phyloP scores from a whole-genome alignment of 2,113 vertebrate genomes.

The Numenius arquata region DNA sequence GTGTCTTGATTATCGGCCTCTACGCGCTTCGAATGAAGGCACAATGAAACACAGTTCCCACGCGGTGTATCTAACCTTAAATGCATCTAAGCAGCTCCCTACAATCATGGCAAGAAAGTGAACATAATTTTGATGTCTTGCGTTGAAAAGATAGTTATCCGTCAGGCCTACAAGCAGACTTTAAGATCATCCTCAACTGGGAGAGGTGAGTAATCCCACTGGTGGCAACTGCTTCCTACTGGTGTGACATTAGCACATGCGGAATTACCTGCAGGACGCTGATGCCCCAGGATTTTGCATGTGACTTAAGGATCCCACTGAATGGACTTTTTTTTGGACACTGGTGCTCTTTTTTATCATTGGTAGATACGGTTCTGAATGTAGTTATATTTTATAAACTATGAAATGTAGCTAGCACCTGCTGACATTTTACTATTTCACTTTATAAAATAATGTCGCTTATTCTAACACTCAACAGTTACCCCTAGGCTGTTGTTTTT shows the following conservation, averaged over 20 bases:
- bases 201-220: constrained; percentile 1
- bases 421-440: background rate
- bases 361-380: background rate
- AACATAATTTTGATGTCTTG: background rate
- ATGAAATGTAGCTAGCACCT: background rate
- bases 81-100: background rate
- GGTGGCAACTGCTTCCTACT: background rate
- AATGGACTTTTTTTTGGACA: background rate
- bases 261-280: background rate
- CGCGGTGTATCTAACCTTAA: background rate
- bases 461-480: background rate
- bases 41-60: background rate
- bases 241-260: background rate
- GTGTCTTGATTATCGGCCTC: background rate
- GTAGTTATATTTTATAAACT: background rate
- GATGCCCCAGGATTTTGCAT: background rate
- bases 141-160: background rate
- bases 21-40: background rate
- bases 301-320: background rate
- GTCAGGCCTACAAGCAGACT: background rate
- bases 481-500: background rate
- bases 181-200: background rate
- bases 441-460: background rate
- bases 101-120: background rate
- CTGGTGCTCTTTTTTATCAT: background rate